These are phyloP conservation scores for Protonibea diacanthus DNA, from an alignment of 2,797 vertebrate genomes.

Conservation along the genomic window DNA sequence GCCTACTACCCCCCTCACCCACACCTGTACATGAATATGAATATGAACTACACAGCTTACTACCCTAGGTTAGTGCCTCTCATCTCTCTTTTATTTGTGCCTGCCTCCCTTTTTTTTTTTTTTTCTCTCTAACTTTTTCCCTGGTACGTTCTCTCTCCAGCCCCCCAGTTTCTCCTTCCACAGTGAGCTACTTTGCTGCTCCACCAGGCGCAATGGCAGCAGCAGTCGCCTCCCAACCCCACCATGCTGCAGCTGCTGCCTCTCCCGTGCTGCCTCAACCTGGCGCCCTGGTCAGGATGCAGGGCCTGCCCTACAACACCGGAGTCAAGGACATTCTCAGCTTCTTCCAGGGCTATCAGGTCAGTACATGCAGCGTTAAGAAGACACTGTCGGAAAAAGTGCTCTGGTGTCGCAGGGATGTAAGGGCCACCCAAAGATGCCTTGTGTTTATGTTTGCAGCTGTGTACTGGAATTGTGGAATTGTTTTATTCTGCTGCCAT, in stretches of 20 bases:
- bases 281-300: slow-evolving; percentile 94
- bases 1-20: slow-evolving; percentile 94
- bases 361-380: slow-evolving; percentile 71
- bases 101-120: background rate
- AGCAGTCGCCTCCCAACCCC: slow-evolving; percentile 87
- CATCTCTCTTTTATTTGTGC: too few relatives aligned
- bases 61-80: slow-evolving; percentile 90
- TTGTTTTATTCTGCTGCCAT: background rate
- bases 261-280: slow-evolving; percentile 89
- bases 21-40: slow-evolving; percentile 98
- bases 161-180: slow-evolving; percentile 95
- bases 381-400: background rate
- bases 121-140: background rate
- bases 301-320: slow-evolving; percentile 94
- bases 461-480: background rate
- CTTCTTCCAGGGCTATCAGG: slow-evolving; percentile 98
- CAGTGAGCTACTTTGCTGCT: slow-evolving; percentile 92
- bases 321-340: slow-evolving; percentile 97
- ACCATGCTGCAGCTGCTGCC: slow-evolving; percentile 70
- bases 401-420: background rate
- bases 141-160: slow-evolving; percentile 72
- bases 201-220: slow-evolving; percentile 88
- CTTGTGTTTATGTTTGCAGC: background rate
- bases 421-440: background rate
- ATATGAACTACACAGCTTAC: slow-evolving; percentile 98